Evolutionary conservation across 2,888 invertebrate genomes (phyloP).

Genomic region (Dryomyza anilis): DNA sequence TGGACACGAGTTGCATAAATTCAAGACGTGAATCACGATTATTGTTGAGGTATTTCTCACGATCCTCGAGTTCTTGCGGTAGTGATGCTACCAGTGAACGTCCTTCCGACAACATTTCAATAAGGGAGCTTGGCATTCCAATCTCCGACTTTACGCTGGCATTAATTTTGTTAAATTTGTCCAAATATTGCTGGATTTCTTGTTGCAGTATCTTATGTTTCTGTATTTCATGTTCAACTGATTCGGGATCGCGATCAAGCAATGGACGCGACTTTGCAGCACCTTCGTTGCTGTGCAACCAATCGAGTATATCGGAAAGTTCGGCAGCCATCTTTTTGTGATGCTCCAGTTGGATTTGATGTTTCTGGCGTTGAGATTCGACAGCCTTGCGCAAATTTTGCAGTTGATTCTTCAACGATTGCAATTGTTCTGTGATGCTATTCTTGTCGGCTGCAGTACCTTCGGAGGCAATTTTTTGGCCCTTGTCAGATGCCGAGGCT

Average conservation of each 20-base stretch:
- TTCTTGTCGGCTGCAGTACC: conserved; percentile 87
- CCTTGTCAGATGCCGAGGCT: conserved; percentile 88
- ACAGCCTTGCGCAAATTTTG: conserved; percentile 79
- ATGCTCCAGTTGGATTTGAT: conserved; percentile 85
- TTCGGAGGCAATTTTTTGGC: conserved; percentile 89
- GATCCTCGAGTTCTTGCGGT: conserved; percentile 80
- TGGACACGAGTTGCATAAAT: conserved; percentile 76
- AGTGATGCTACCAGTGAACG: conserved; percentile 77
- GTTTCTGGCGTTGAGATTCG: conserved; percentile 84
- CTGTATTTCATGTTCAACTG: conserved; percentile 80
- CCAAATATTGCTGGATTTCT: conserved; percentile 73
- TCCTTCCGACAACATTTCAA: conserved; percentile 85
- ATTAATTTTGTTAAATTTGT: conserved; percentile 72
- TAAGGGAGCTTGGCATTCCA: conserved; percentile 77
- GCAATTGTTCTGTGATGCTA: conserved; percentile 84
- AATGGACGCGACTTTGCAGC: conserved; percentile 82
- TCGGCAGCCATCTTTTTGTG: conserved; percentile 84
- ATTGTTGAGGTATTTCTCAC: conserved; percentile 77
- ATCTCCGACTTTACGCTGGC: conserved; percentile 76
- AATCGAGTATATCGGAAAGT: conserved; percentile 80
- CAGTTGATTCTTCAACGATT: conserved; percentile 83
- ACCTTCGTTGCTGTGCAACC: conserved; percentile 82
- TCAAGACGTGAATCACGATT: conserved; percentile 79
- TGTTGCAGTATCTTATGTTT: conserved; percentile 74
- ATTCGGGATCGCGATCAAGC: conserved; percentile 76